Evolutionary conservation across 2,113 vertebrate species (phyloP), one percentile per base, ranked within the genome.

Genomic region (Hydropotes inermis): DNA sequence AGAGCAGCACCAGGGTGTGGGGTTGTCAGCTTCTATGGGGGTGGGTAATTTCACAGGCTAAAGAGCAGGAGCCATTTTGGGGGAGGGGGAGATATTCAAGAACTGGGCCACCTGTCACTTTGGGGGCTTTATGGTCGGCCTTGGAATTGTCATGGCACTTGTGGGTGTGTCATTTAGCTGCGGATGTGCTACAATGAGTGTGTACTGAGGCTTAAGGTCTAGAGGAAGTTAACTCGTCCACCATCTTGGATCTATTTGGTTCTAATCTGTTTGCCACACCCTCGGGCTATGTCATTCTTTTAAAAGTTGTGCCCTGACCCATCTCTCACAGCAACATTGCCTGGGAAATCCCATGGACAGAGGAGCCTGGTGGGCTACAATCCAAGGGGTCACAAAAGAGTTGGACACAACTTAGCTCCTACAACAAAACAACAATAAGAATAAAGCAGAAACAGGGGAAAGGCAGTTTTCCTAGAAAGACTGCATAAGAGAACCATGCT

Each of bases 141-240:
- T 74, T 74, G 67, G 67, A 74, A 74, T 39, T 74, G 67, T 74
- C 21, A 23, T 4, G 5, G 67, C 36, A 74, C 19, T 39, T 74
- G 36, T 39, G 5, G 11, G n/a, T 11, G 5, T 74, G 36, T 6
- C 17, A 23, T 23, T 23, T 23, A 39, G 19, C 67, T 67, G 64
- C 0, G 0, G 33, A 39, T 74, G 36, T 74, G 21, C 36, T 1
- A 67, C 2, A 2, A 11, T 23, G 9, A 39, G 21, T 1, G 5
- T 74, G 15, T 74, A 25, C 67, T 39, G n/a, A 74, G 21, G 36
- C 36, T 39, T 36, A 74, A 74, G 36, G 9, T 74, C 19, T 39
- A 74, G 36, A 12, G 67, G 67, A 74, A 74, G 67, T 25, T 74
- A 74, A 39, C 2, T 74, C n/a, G 0, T 12, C 67, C 36, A 39